These are phyloP conservation scores for Dicrostonyx torquatus DNA, from an alignment of 2,797 vertebrate genomes.

Conservation along the genomic window DNA sequence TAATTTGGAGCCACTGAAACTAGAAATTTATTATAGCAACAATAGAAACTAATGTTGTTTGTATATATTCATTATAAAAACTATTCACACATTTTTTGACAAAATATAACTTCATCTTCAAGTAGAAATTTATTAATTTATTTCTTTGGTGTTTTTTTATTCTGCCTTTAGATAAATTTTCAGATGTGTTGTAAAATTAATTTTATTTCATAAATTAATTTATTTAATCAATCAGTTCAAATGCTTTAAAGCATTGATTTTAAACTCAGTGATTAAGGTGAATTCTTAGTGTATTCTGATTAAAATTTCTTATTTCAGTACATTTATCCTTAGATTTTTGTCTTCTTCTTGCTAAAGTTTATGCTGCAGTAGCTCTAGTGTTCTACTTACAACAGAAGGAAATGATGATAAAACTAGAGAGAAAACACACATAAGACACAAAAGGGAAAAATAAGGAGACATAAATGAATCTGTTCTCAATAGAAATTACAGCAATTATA, in stretches of 20 bases:
- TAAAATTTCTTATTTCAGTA: not conserved
- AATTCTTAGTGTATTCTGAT: not conserved
- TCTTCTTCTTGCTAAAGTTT: not conserved
- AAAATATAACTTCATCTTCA: not conserved
- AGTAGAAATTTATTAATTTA: not conserved
- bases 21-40: not conserved
- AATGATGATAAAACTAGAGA: not conserved
- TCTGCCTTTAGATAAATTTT: not conserved
- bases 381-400: not conserved
- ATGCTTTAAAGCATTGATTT: not conserved
- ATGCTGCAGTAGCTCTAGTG: not conserved
- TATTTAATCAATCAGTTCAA: not conserved
- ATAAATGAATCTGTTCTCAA: not conserved
- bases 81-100: not conserved
- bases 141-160: not conserved
- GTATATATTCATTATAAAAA: not conserved
- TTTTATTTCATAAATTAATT: not conserved
- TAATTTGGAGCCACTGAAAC: not conserved
- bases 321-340: not conserved
- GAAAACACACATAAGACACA: not conserved
- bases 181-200: not conserved
- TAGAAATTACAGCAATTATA: conserved; percentile 6
- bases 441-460: not conserved
- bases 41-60: not conserved
- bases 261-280: not conserved